Conservation (phyloP, 2,888 invertebrate genomes). For the Pyrgus malvae region DNA sequence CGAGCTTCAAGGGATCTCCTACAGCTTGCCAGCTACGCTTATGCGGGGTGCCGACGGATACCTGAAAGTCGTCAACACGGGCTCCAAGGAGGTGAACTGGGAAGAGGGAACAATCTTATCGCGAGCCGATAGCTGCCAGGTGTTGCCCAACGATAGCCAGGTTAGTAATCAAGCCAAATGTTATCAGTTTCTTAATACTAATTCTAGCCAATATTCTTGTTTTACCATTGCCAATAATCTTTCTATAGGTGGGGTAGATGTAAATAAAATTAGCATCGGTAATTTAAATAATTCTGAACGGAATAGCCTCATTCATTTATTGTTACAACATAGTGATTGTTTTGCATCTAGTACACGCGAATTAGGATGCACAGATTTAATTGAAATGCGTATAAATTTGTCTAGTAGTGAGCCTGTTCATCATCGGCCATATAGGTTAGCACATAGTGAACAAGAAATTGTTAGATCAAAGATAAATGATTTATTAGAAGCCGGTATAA, state of each 20-base stretch:
- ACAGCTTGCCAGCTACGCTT: too few relatives aligned
- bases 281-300: not conserved
- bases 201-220: too few relatives aligned
- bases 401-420: not conserved
- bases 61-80: too few relatives aligned
- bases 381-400: not conserved
- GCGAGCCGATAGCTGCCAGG: too few relatives aligned
- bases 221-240: not conserved
- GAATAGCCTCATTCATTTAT: not conserved
- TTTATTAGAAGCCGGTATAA: not conserved
- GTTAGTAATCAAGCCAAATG: too few relatives aligned
- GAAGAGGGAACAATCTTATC: too few relatives aligned
- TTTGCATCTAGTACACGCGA: not conserved
- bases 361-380: not conserved
- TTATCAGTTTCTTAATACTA: too few relatives aligned
- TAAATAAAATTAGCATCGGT: not conserved
- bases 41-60: too few relatives aligned
- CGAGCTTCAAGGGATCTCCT: too few relatives aligned
- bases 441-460: not conserved
- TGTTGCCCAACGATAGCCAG: too few relatives aligned
- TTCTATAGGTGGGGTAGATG: not conserved
- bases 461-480: not conserved
- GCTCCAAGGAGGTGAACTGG: too few relatives aligned
- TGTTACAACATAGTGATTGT: not conserved
- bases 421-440: not conserved